phyloP scores from a whole-genome alignment of 2,888 invertebrate species.

The Cotesia congregata region DNA sequence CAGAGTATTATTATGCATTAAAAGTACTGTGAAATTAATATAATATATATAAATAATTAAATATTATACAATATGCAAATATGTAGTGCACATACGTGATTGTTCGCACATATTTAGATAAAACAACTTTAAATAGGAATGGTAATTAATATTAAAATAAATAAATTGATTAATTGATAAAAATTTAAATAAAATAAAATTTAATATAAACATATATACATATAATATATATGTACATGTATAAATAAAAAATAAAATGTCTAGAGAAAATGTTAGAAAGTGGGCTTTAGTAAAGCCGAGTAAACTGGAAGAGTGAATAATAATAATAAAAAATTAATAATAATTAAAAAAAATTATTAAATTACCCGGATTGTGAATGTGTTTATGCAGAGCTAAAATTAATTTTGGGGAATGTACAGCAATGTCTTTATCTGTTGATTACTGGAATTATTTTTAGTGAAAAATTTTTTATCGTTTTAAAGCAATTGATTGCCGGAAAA shows the following conservation, averaged over 20 bases:
- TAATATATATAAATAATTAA: constrained; percentile 20
- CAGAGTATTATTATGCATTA: constrained; percentile 68
- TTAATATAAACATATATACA: constrained; percentile 41
- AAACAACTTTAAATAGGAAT: constrained; percentile 58
- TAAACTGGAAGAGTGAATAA: constrained; percentile 47
- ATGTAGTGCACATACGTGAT: constrained; percentile 68
- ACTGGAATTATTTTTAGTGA: constrained; percentile 20
- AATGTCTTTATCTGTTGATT: constrained; percentile 16
- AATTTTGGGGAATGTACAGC: constrained; percentile 46
- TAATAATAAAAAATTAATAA: neutral
- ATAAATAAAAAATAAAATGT: constrained; percentile 42
- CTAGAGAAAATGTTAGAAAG: constrained; percentile 31
- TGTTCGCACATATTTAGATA: constrained; percentile 68
- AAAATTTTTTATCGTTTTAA: constrained; percentile 3
- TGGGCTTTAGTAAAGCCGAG: constrained; percentile 23
- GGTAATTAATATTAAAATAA: constrained; percentile 36
- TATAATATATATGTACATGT: constrained; percentile 38
- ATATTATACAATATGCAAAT: constrained; percentile 42
- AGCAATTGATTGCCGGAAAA: too few species aligned
- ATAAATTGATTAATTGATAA: constrained; percentile 38
- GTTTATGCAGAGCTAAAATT: constrained; percentile 49
- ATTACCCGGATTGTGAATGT: constrained; percentile 56
- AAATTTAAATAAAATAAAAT: constrained; percentile 43
- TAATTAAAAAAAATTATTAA: constrained; percentile 12
- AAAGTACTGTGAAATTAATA: constrained; percentile 62